Percentiles rank a stretch among this genome's conserved stretches.
phyloP scores from a whole-genome alignment of 2,888 invertebrate genomes.

The Mamestra brassicae region DNA sequence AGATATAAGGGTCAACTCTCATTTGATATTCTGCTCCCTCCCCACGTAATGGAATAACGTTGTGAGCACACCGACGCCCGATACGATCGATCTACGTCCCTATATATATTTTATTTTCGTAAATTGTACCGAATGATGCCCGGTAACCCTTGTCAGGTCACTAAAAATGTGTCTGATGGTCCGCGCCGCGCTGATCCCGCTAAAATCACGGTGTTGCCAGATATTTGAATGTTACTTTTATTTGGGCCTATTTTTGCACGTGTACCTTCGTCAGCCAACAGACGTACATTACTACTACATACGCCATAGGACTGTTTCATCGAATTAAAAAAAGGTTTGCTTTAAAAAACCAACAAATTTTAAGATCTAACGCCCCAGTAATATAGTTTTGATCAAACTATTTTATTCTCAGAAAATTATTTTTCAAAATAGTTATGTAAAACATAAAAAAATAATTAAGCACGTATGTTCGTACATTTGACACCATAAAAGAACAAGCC shows the following conservation, averaged over 20 bases:
- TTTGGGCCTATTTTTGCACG: slow-evolving; percentile 28
- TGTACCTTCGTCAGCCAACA: slow-evolving; percentile 17
- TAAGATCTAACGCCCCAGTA: neutral
- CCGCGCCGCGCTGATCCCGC: slow-evolving; percentile 53
- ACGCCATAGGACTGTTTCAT: neutral
- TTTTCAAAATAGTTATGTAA: slow-evolving; percentile 1
- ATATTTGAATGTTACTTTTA: slow-evolving; percentile 64
- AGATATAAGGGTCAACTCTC: slow-evolving; percentile 84
- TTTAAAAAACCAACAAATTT: neutral
- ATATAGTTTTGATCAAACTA: neutral
- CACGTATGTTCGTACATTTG: slow-evolving; percentile 9
- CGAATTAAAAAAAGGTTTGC: neutral
- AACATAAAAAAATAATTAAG: slow-evolving; percentile 23
- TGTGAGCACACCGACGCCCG: slow-evolving; percentile 81
- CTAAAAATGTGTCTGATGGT: slow-evolving; percentile 76
- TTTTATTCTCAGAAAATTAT: slow-evolving; percentile 1
- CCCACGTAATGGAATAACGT: slow-evolving; percentile 88
- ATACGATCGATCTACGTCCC: slow-evolving; percentile 80
- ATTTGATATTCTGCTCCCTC: slow-evolving; percentile 85
- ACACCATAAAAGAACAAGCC: slow-evolving; percentile 51
- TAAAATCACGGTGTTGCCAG: slow-evolving; percentile 68
- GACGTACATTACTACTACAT: neutral
- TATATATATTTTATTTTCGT: slow-evolving; percentile 87
- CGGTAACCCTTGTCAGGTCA: slow-evolving; percentile 84
- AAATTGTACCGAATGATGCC: slow-evolving; percentile 86